Evolutionary conservation across 2,888 invertebrate genomes (phyloP), one percentile per base, ranked within the genome.

Genomic region (Leptogaster cylindrica): DNA sequence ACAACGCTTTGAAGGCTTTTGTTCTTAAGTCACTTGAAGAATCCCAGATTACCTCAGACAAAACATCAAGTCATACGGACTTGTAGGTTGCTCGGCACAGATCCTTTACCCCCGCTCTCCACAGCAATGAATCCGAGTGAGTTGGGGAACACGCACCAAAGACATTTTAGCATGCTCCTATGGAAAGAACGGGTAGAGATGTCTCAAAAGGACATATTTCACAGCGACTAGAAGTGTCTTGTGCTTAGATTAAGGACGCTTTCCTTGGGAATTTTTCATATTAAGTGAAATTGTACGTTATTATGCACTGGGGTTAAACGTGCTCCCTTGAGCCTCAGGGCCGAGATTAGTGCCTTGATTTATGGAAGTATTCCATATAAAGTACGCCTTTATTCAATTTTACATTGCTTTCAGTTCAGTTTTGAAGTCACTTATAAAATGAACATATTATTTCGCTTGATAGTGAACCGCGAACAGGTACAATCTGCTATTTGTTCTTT

Each of bases 281-380:
- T 69, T 69, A 66, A 64, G 68, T 66, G 68, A 66, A 65, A 68
- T 68, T 68, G 55, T 55, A 55, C 55, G 55, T 55, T 55, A 55
- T 39, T 55, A 55, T 55, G 55, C 55, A 55, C 55, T 55, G 55
- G 39, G 55, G 55, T 36, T 55, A 55, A 55, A 55, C 55, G 55
- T 55, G 55, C 12, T 50, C 55, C 33, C 36, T 39, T 55, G 36
- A 55, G 25, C 36, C 55, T 55, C 16, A 23, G 23, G 55, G 33
- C 55, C 25, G 55, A 55, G 55, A 55, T 55, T 55, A 55, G 55
- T 55, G 55, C 18, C 55, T 39, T 55, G 55, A 55, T 55, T 55
- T 55, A 55, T 55, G 55, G 55, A 36, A 39, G 55, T 39, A 39
- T 55, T 55, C 55, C n/a, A 23, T 31, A 33, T 55, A 55, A 55